Conservation (phyloP, 2,888 invertebrate species). For the Epirrhoe tristata region DNA sequence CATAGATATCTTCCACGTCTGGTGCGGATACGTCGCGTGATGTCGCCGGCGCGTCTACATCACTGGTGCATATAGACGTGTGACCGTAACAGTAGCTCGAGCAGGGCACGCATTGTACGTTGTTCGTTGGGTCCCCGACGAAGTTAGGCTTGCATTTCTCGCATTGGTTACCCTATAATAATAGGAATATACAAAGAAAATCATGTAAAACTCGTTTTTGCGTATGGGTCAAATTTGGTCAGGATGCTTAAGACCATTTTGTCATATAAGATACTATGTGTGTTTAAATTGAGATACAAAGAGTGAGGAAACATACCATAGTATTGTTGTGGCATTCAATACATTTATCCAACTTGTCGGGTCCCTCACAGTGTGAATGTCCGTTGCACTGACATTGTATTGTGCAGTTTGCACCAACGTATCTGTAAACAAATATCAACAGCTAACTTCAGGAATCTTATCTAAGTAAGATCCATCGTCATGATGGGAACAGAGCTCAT, state of each 20-base stretch:
- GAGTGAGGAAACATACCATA: slow-evolving; percentile 83
- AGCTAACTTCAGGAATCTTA: too few relatives aligned
- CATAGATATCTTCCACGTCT: slow-evolving; percentile 87
- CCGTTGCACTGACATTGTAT: slow-evolving; percentile 98
- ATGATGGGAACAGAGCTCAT: too few relatives aligned
- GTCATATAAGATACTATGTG: too few relatives aligned
- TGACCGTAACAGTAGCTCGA: slow-evolving; percentile 96
- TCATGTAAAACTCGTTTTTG: too few relatives aligned
- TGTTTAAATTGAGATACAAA: not conserved
- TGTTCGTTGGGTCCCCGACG: slow-evolving; percentile 96
- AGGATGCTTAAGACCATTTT: too few relatives aligned
- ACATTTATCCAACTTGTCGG: slow-evolving; percentile 93
- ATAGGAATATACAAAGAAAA: too few relatives aligned
- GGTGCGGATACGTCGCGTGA: slow-evolving; percentile 79
- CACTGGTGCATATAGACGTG: slow-evolving; percentile 91
- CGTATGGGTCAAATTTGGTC: too few relatives aligned
- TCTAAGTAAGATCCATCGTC: too few relatives aligned
- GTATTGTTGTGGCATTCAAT: slow-evolving; percentile 96
- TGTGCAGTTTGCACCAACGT: slow-evolving; percentile 96
- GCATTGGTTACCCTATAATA: slow-evolving; percentile 91
- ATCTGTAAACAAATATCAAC: slow-evolving; percentile 27
- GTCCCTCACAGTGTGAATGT: slow-evolving; percentile 96
- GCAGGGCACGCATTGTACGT: slow-evolving; percentile 95
- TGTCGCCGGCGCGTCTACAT: slow-evolving; percentile 75
- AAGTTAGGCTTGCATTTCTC: slow-evolving; percentile 95